Base-by-base conservation (phyloP, 2,888 invertebrate genomes). In the Diarsia brunnea region DNA sequence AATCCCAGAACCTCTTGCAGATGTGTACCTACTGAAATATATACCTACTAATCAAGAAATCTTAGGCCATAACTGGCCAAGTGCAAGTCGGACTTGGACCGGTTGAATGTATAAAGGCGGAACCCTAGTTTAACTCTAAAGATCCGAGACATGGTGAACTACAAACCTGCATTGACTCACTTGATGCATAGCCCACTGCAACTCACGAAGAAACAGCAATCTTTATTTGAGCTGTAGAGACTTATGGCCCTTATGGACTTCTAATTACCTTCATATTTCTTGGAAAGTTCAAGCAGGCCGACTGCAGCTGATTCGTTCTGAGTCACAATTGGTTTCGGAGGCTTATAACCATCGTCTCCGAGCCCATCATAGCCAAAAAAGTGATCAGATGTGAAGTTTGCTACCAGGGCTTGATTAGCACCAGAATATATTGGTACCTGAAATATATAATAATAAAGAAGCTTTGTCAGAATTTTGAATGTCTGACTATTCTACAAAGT, bases 391-490 rank as follows among this genome's bases (percentile, higher is more conserved):
- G 91, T 84, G 7, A 91, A 85, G 8, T 90, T 89, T 51, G 83
- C 88, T 38, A 97, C 88, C n/a, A 97, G 82, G 38, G 97, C 89
- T 5, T 94, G 90, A 19, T 92, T 83, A 0, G 97, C 97, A 27
- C 98, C 98, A 91, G 96, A 93, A 90, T 97, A 98, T 45, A 98
- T 97, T 45, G 98, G 98, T 82, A 98, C 97, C 98, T 98, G 88
- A 27, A 70, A 53, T 12, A 12, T 53, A n/a, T n/a, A 3, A n/a
- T 11, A 10, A 12, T 45, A 38, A 47, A 47, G 14, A 38, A 38
- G 7, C 38, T 0, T 0, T 47, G 11, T 51, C 51, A 51, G 10
- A 51, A 51, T 51, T 47, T 47, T 47, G 45, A 14, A 1, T 38
- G 38, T 38, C 38, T 38, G 38, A 7, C 38, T 38, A 38, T 38